Conservation (phyloP, 2,888 invertebrate species). For the Eulithis testata region DNA sequence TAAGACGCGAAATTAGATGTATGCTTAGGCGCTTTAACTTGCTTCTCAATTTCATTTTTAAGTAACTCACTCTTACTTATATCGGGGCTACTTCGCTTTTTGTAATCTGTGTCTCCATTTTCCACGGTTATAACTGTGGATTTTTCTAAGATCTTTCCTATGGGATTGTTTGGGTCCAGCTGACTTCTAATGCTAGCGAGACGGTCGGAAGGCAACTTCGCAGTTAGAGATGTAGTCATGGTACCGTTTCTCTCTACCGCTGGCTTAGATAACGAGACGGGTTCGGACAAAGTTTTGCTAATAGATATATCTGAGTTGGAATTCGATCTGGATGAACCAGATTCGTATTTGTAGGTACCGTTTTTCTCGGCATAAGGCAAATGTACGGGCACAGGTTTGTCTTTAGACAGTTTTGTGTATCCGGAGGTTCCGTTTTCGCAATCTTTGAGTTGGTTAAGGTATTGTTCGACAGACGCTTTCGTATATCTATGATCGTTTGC, state of each 20-base stretch:
- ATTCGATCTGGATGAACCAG: constrained; percentile 66
- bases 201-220: constrained; percentile 72
- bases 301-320: constrained; percentile 76
- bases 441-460: constrained; percentile 72
- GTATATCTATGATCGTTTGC: constrained; percentile 69
- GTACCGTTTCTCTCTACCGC: constrained; percentile 59
- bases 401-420: constrained; percentile 70
- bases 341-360: constrained; percentile 67
- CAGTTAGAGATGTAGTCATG: constrained; percentile 70
- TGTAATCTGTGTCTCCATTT: constrained; percentile 68
- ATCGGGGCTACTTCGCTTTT: constrained; percentile 46
- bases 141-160: constrained; percentile 80
- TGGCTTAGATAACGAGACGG: constrained; percentile 69
- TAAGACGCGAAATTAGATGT: constrained; percentile 86
- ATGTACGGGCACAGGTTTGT: constrained; percentile 77
- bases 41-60: constrained; percentile 75
- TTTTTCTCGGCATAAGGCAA: constrained; percentile 74
- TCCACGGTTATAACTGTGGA: constrained; percentile 80
- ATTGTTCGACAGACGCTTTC: constrained; percentile 69
- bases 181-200: constrained; percentile 79
- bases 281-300: constrained; percentile 77
- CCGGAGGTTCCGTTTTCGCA: constrained; percentile 72
- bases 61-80: constrained; percentile 56
- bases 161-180: constrained; percentile 79
- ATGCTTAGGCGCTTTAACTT: constrained; percentile 78